Conservation (phyloP, 2,113 vertebrate species). For the Aspidoscelis tigris region DNA sequence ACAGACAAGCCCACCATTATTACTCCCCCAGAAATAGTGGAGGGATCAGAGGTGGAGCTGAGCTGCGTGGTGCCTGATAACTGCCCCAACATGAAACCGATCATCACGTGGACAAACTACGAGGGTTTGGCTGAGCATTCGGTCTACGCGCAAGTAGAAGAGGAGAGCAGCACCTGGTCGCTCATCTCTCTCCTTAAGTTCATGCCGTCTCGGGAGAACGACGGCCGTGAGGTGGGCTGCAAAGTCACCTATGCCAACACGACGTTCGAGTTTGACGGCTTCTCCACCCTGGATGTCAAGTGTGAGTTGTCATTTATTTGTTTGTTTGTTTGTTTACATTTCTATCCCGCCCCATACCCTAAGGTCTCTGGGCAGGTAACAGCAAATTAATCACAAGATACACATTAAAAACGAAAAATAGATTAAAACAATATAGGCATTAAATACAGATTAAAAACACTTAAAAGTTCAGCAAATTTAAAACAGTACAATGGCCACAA, state of each 20-base stretch:
- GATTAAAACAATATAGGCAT: too few relatives aligned
- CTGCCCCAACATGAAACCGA: slow-evolving; percentile 86
- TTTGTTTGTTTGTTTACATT: too few relatives aligned
- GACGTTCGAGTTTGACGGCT: slow-evolving; percentile 83
- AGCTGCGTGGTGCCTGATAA: slow-evolving; percentile 89
- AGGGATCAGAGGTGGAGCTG: slow-evolving; percentile 82
- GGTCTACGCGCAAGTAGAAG: slow-evolving; percentile 78
- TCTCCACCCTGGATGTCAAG: slow-evolving; percentile 85
- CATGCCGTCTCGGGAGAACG: slow-evolving; percentile 83
- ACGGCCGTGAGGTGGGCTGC: slow-evolving; percentile 86
- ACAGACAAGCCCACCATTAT: slow-evolving; percentile 88
- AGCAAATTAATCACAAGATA: too few relatives aligned
- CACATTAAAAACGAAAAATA: too few relatives aligned
- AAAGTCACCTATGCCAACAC: slow-evolving; percentile 86
- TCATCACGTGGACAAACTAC: slow-evolving; percentile 88
- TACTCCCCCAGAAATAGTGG: slow-evolving; percentile 84
- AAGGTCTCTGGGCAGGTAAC: too few relatives aligned
- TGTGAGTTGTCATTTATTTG: slow-evolving; percentile 76
- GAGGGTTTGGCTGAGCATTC: slow-evolving; percentile 83
- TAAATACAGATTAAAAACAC: too few relatives aligned
- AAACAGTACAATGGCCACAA: too few relatives aligned
- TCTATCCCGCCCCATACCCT: too few relatives aligned
- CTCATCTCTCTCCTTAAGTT: slow-evolving; percentile 85
- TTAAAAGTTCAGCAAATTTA: too few relatives aligned
- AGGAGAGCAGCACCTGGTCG: slow-evolving; percentile 85